Evolutionary conservation across 2,113 vertebrate species (phyloP), one percentile per base, ranked within the genome.

Genomic region (Psittacula cyanocephala): DNA sequence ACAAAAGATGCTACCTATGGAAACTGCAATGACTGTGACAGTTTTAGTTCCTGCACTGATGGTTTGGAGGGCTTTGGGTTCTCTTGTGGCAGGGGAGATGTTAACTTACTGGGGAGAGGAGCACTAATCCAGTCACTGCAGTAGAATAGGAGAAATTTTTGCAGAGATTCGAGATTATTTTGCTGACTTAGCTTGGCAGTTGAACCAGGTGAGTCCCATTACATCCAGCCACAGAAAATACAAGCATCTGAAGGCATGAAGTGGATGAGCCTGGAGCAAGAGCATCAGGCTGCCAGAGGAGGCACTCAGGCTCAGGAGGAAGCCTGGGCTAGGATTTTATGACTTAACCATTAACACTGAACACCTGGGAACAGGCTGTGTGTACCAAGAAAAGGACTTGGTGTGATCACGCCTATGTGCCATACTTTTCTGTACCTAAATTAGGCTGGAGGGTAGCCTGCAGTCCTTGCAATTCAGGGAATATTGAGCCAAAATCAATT

Each of bases 341-440:
- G 62, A 25, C 37, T 85, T 92, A 46, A 46, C n/a, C 41, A 85
- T 93, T 91, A 92, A 91, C 92, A 76, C 31, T 50, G 53, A 95
- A 76, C 49, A 72, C 72, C 57, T 3, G 4, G 69, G 69, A 95
- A 69, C 22, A 53, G 25, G 63, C 28, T 72, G 17, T 23, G n/a
- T 1, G 11, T 8, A 69, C 20, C 68, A 70, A 19, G 74, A 37
- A 72, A 83, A 81, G 69, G 57, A 41, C 22, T 41, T 44, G 44
- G 31, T 76, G 83, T 2, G 3, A 68, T 28, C 4, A 3, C 76
- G 81, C 83, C 50, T 37, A 24, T 16, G 17, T 12, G 2, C 39
- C 14, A 8, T 16, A 39, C 4, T 60, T 94, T 67, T 49, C 53
- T 80, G 4, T 37, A 31, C 28, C n/a, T 67, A 29, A 17, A 33